Conservation (phyloP, 1,140 invertebrate genomes). For the Musca vetustissima region DNA sequence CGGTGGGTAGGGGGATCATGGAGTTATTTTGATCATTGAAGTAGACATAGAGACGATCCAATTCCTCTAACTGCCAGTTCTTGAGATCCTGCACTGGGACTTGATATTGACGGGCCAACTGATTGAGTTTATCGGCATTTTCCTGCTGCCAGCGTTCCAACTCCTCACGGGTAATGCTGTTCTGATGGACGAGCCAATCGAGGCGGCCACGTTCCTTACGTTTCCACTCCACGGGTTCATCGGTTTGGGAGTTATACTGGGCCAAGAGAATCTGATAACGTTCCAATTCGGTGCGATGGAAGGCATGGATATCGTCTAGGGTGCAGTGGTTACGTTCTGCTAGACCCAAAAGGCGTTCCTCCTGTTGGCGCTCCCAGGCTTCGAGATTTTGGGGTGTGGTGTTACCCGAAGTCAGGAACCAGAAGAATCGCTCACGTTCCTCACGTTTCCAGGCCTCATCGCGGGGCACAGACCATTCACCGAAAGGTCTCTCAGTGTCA, state of each 20-base stretch:
- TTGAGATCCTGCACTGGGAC: slow-evolving; percentile 38
- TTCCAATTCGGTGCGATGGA: slow-evolving; percentile 45
- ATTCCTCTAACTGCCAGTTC: slow-evolving; percentile 45
- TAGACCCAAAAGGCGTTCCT: slow-evolving; percentile 43
- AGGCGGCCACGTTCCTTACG: slow-evolving; percentile 43
- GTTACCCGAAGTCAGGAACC: slow-evolving; percentile 35
- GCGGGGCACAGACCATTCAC: slow-evolving; percentile 32
- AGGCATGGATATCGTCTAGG: slow-evolving; percentile 39
- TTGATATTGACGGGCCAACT: slow-evolving; percentile 37
- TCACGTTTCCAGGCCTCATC: slow-evolving; percentile 51
- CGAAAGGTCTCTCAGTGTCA: slow-evolving; percentile 41
- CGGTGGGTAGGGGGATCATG: slow-evolving; percentile 30
- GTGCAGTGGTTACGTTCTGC: slow-evolving; percentile 41
- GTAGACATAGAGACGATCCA: slow-evolving; percentile 38
- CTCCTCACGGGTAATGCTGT: slow-evolving; percentile 40
- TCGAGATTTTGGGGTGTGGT: slow-evolving; percentile 39
- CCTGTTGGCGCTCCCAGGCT: slow-evolving; percentile 50
- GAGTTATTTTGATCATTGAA: slow-evolving; percentile 45
- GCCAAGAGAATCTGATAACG: slow-evolving; percentile 38
- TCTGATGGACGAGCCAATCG: slow-evolving; percentile 51
- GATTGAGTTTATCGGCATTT: slow-evolving; percentile 37
- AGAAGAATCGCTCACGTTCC: slow-evolving; percentile 51
- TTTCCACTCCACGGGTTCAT: slow-evolving; percentile 41
- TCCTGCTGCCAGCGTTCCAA: slow-evolving; percentile 49
- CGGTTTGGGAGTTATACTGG: slow-evolving; percentile 41